Evolutionary conservation across 2,888 invertebrate genomes (phyloP).

Genomic region (Megamerina dolium): DNA sequence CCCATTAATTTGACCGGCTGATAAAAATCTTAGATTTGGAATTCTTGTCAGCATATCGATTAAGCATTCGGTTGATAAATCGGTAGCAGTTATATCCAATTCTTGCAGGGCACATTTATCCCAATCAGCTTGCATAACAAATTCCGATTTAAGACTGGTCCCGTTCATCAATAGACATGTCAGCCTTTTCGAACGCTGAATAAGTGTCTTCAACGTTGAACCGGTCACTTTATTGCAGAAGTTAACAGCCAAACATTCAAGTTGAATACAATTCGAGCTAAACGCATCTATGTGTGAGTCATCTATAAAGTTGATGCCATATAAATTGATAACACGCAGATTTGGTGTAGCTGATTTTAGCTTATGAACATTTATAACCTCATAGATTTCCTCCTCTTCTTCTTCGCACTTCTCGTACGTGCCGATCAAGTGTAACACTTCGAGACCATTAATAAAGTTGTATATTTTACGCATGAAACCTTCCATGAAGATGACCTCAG

Average conservation of each 20-base stretch:
- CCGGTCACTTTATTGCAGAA: conserved; percentile 97
- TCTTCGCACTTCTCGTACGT: conserved; percentile 97
- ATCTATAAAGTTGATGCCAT: conserved; percentile 97
- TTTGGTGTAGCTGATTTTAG: conserved; percentile 97
- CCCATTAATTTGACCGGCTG: conserved; percentile 95
- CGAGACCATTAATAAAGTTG: conserved; percentile 96
- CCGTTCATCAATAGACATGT: conserved; percentile 93
- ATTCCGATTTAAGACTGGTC: conserved; percentile 88
- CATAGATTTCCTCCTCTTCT: conserved; percentile 98
- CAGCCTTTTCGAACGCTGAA: conserved; percentile 87
- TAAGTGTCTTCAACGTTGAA: conserved; percentile 86
- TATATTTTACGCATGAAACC: conserved; percentile 99
- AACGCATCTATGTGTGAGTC: conserved; percentile 99
- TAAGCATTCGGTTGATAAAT: conserved; percentile 87
- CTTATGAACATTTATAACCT: conserved; percentile 98
- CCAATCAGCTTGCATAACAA: conserved; percentile 96
- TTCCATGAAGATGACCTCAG: conserved; percentile 98
- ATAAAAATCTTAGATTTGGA: conserved; percentile 79
- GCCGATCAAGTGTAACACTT: conserved; percentile 91
- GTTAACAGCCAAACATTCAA: conserved; percentile 95
- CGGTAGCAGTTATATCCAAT: conserved; percentile 94
- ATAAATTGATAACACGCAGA: conserved; percentile 92
- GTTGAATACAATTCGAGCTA: conserved; percentile 90
- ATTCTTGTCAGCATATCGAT: conserved; percentile 86
- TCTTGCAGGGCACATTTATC: conserved; percentile 92